phyloP scores from a whole-genome alignment of 2,797 vertebrate genomes.

The Gobio occitaniae region DNA sequence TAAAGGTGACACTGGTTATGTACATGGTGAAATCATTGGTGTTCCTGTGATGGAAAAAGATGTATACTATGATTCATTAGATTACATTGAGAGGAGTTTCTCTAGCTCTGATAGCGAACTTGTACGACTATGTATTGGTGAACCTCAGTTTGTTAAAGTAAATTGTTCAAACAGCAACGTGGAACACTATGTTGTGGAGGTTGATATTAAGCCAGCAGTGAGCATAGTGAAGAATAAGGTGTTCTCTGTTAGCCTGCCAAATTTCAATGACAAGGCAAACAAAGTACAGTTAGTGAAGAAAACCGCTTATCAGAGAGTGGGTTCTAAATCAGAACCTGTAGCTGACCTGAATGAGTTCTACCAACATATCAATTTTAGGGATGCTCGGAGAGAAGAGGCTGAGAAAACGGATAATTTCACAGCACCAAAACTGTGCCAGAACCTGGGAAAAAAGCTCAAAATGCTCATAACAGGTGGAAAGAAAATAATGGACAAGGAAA shows the following conservation, averaged over 20 bases:
- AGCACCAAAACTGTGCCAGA: slow-evolving; percentile 60
- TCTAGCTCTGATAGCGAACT: slow-evolving; percentile 61
- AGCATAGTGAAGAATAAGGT: slow-evolving; percentile 70
- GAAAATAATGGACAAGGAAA: slow-evolving; percentile 78
- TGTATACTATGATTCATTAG: slow-evolving; percentile 78
- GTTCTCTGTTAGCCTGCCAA: slow-evolving; percentile 79
- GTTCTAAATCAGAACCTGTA: slow-evolving; percentile 80
- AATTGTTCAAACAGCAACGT: slow-evolving; percentile 70
- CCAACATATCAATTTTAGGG: slow-evolving; percentile 67
- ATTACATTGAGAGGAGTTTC: slow-evolving; percentile 80
- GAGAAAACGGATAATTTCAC: slow-evolving; percentile 66
- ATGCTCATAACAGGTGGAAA: slow-evolving; percentile 81
- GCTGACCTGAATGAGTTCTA: slow-evolving; percentile 72
- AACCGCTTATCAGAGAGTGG: slow-evolving; percentile 72
- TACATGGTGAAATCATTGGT: slow-evolving; percentile 83
- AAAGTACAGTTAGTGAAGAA: slow-evolving; percentile 76
- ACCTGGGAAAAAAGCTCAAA: slow-evolving; percentile 81
- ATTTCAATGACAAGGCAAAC: slow-evolving; percentile 74
- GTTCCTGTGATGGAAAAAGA: slow-evolving; percentile 75
- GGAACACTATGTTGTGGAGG: slow-evolving; percentile 81
- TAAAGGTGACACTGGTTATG: slow-evolving; percentile 65
- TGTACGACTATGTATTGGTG: slow-evolving; percentile 79
- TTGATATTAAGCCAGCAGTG: slow-evolving; percentile 79
- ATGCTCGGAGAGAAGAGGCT: slow-evolving; percentile 77
- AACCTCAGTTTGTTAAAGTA: slow-evolving; percentile 83